Base-by-base conservation (phyloP, 2,888 invertebrate species). In the Pristionchus japonicus region DNA sequence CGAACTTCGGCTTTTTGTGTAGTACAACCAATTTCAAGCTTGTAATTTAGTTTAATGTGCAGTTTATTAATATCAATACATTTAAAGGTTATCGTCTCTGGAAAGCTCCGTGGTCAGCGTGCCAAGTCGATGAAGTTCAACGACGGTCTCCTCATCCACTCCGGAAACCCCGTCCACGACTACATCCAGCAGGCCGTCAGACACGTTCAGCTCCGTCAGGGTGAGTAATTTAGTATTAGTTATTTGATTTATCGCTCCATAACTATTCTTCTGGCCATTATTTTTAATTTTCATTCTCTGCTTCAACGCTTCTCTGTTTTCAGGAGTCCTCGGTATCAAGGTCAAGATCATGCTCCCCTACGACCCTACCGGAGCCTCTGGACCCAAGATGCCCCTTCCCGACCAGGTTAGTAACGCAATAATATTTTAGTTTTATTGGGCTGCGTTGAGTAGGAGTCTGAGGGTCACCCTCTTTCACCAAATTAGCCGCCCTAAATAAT, bases 91-190 rank as follows among this genome's bases (percentile, higher is more conserved):
- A 98, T 99, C 1, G 99, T 99, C 1, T 98, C 98, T 87, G 99
- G 99, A 90, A 99, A 99, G 96, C 96, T 99, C 92, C 96, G 99
- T 95, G 99, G 99, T 91, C 99, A 99, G 96, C 96, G 99, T 96
- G 99, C 99, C 91, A 99, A 99, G 96, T 98, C 98, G 88, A 99
- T 99, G 99, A 99, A 99, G 95, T 99, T 99, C 95, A 98, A 98
- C 64, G 99, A 99, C 94, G 99, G 99, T 90, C 96, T 99, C 90
- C 99, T 99, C 99, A 99, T 99, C 95, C 99, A 99, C 96, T 98
- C 98, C 92, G 99, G 99, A 95, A 98, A 99, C 95, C 99, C 99
- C 52, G 97, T 97, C 95, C 98, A 98, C 94, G 98, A 99, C 95
- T 99, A 99, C 94, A 98, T 99, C 87, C 98, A 99, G 95, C 97